Evolutionary conservation across 2,888 invertebrate species (phyloP), one percentile per base, ranked within the genome.

Genomic region (Zygothrica quintamaculata): DNA sequence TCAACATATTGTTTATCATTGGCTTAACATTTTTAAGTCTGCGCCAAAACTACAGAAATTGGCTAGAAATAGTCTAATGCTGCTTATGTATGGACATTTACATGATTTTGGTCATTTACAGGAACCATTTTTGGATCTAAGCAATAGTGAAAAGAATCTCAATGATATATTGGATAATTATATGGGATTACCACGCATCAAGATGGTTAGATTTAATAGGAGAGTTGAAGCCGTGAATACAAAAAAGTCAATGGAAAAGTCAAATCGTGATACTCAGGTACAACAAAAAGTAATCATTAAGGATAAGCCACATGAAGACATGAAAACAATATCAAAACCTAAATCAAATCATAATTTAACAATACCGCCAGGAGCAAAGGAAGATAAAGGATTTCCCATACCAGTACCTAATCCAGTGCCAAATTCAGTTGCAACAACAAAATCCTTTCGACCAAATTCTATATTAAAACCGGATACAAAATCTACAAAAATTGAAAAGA

Each of bases 31-130:
- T 3, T 68, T 72, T 1, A 3, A 12, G 1, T 7, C 1, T 2
- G 64, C 56, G 0, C 57, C 82, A 0, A 34, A 25, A 5, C 3
- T 22, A 6, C 61, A 79, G 25, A 79, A 79, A 36, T 12, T 59
- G 22, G 68, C 79, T 3, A 39, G 79, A 0, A 79, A 82, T 11
- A 37, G 69, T 1, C 29, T 85, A 1, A 44, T 66, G 40, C 43
- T 79, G 0, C 42, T 79, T 0, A 72, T 79, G 60, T 72, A 58
- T 16, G 84, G 61, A 0, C 79, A 79, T 31, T 5, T 79, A 4
- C 57, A 31, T 33, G 79, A 79, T 5, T 48, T 72, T 2, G 69
- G 84, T 0, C 40, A 36, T 3, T 40, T 79, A 0, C 39, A 50
- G 46, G 26, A 43, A 8, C 79, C 84, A 1, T 79, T 79, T 4